Evolutionary conservation across 2,888 invertebrate genomes (phyloP), one percentile per base, ranked within the genome.

Genomic region (Graphium colonna): DNA sequence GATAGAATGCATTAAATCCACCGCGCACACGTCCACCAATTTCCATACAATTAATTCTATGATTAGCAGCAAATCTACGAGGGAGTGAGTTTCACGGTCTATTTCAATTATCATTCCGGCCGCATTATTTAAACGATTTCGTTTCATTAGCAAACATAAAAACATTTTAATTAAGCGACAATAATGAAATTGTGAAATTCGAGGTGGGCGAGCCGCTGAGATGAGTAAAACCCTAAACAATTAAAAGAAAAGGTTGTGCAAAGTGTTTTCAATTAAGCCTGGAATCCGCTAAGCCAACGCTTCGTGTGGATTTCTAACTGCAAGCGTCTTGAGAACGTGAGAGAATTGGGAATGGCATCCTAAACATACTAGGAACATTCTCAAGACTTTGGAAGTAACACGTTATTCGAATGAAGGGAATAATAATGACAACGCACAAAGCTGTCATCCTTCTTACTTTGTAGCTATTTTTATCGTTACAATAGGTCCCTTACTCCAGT

Each of bases 181-280:
- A 53, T 60, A 60, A 61, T 60, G 59, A 64, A 64, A 61, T 57
- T 61, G 57, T 47, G 60, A 55, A 55, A 58, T 59, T 54, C 51
- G 36, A 54, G 51, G 52, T 56, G 60, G 55, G 41, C 54, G 56
- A 46, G 45, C 45, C 40, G 40, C 57, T 52, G 59, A 59, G 58
- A 61, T 58, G 57, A 62, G 59, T 61, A 53, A 57, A 21, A 60
- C 55, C 52, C 59, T 51, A 55, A 61, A 76, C 77, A 81, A 85
- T 84, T 80, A 81, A 79, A 82, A 82, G 77, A 82, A 82, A 79
- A 75, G 71, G 74, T 73, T 76, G 66, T 75, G 69, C 73, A 79
- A 70, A 82, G 75, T 76, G 79, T 85, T 85, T 85, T 79, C 85
- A 87, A 87, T 87, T 87, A 86, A 82, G 78, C 69, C 71, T 71